These are phyloP conservation scores for Dryococelus australis DNA, from an alignment of 2,888 invertebrate species.

Conservation along the genomic window DNA sequence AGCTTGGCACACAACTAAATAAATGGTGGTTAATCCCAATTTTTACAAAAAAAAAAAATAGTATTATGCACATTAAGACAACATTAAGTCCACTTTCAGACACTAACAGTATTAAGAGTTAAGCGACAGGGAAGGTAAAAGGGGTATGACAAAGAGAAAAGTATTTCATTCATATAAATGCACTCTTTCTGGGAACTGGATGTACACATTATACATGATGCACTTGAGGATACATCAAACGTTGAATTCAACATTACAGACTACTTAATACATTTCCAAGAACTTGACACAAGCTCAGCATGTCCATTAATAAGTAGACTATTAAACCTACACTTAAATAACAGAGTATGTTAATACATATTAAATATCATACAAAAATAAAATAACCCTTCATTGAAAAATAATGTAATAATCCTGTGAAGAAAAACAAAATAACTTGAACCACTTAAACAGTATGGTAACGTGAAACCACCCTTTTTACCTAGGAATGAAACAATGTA, in stretches of 20 bases:
- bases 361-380: not conserved
- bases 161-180: not conserved
- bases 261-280: not conserved
- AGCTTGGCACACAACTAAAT: not conserved
- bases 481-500: not conserved
- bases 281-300: not conserved
- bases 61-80: not conserved
- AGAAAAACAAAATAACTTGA: not conserved
- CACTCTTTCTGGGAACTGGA: not conserved
- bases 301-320: not conserved
- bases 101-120: not conserved
- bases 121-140: not conserved
- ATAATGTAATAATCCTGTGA: not conserved
- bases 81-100: not conserved
- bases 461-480: not conserved
- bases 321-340: not conserved
- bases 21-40: not conserved
- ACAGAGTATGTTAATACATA: not conserved
- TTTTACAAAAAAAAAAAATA: not conserved
- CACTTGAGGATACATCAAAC: too few species aligned
- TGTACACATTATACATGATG: not conserved
- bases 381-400: constrained; percentile 16
- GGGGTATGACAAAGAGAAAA: not conserved
- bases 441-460: not conserved
- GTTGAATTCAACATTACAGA: too few species aligned